A percentile compares a stretch with the other conserved stretches of the same genome.
phyloP scores from a whole-genome alignment of 2,888 invertebrate genomes.

The Pilophorus perplexus region DNA sequence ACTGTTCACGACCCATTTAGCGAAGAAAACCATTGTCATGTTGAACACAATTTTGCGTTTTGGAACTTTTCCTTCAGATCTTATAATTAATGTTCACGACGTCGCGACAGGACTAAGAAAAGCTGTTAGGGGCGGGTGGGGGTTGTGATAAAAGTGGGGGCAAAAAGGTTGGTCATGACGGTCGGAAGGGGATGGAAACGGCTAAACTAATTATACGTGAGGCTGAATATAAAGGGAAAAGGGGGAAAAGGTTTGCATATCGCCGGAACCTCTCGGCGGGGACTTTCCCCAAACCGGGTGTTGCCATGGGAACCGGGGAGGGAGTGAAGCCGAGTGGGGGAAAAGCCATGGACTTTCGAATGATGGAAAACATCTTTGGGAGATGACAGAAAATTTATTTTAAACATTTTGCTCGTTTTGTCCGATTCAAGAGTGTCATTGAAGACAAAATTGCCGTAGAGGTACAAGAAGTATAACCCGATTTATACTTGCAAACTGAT shows the following conservation, averaged over 20 bases:
- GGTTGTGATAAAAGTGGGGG: neutral
- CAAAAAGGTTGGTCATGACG: neutral
- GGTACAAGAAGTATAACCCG: too few relatives aligned
- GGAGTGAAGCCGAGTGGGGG: neutral
- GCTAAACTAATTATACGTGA: slow-evolving; percentile 8
- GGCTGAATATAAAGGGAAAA: slow-evolving; percentile 7
- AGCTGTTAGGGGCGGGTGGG: neutral
- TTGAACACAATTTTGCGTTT: neutral
- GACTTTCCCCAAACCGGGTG: neutral
- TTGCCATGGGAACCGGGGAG: neutral
- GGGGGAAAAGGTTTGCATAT: slow-evolving; percentile 22
- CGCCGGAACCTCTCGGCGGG: neutral
- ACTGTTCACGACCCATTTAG: too few relatives aligned
- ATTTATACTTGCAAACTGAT: too few relatives aligned
- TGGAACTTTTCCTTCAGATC: neutral
- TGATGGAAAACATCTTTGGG: too few relatives aligned
- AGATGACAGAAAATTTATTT: too few relatives aligned
- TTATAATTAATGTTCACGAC: neutral
- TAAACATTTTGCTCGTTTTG: too few relatives aligned
- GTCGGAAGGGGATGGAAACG: neutral
- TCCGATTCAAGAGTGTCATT: too few relatives aligned
- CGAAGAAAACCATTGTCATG: too few relatives aligned
- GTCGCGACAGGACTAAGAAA: neutral
- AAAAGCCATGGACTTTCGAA: neutral
- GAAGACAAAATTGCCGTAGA: too few relatives aligned